phyloP scores from a whole-genome alignment of 37 sponge, comb jelly and placozoan genomes.

The Lycopodina hypogea region DNA sequence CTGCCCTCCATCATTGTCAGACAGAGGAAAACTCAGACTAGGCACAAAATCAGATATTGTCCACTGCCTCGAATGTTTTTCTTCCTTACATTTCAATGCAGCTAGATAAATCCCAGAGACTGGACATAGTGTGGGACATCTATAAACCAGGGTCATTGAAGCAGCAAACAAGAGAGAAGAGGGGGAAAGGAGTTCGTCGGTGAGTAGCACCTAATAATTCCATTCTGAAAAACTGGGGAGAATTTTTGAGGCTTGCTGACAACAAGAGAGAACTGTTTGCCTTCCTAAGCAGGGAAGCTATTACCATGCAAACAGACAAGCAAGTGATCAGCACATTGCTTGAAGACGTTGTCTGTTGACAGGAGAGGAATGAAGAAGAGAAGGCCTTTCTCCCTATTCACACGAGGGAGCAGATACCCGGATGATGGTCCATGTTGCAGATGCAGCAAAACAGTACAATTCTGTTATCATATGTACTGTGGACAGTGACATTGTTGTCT shows the following conservation, averaged over 20 bases:
- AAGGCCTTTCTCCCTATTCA: not conserved
- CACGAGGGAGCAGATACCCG: not conserved
- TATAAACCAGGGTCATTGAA: slow-evolving; percentile 4
- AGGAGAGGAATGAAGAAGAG: not conserved
- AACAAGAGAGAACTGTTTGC: too few relatives aligned
- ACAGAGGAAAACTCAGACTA: slow-evolving; percentile 14
- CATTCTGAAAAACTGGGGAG: too few relatives aligned
- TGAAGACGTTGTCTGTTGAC: not conserved
- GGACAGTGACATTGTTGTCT: not conserved
- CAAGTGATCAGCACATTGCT: not conserved
- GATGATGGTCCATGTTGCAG: too few relatives aligned
- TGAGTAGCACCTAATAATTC: too few relatives aligned
- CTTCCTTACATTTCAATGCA: too few relatives aligned
- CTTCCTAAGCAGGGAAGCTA: slow-evolving; percentile 2
- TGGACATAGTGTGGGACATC: slow-evolving; percentile 7
- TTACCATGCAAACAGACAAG: not conserved
- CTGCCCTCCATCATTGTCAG: too few relatives aligned
- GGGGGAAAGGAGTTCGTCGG: slow-evolving; percentile 8
- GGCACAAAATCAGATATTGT: slow-evolving; percentile 1
- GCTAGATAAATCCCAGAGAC: not conserved
- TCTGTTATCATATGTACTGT: too few relatives aligned
- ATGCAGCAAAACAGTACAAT: too few relatives aligned
- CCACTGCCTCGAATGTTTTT: not conserved
- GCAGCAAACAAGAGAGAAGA: slow-evolving; percentile 12
- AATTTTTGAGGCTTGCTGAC: too few relatives aligned